These are phyloP conservation scores for Penaeus monodon DNA, from an alignment of 2,888 invertebrate genomes.

Conservation along the genomic window DNA sequence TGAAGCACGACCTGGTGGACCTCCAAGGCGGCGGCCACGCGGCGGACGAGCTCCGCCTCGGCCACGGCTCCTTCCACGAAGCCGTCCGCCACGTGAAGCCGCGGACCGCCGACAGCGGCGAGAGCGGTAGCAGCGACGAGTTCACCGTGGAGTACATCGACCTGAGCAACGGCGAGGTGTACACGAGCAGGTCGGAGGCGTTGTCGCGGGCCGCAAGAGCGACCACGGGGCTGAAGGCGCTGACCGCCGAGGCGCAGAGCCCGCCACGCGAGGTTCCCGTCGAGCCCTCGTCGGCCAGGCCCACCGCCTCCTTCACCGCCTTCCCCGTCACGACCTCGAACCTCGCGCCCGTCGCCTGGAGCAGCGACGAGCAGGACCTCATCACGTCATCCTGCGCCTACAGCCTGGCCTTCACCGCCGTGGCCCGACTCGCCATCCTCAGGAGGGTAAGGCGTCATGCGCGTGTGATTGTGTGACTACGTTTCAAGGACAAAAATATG, in stretches of 20 bases:
- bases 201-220: neutral
- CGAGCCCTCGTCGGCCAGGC: neutral
- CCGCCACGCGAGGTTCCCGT: neutral
- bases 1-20: conserved; percentile 15
- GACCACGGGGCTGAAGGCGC: neutral
- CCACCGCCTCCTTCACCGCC: neutral
- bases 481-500: no score
- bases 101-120: no score
- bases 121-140: neutral
- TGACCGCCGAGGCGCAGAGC: neutral
- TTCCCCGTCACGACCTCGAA: no score
- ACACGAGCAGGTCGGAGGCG: neutral
- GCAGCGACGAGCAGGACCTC: conserved; percentile 22
- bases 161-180: neutral
- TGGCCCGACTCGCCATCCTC: neutral
- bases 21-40: neutral
- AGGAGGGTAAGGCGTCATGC: conserved; percentile 26
- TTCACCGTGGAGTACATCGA: conserved; percentile 39
- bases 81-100: neutral
- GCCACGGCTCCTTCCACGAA: neutral
- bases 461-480: neutral
- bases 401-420: conserved; percentile 27
- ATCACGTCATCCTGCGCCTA: conserved; percentile 39
- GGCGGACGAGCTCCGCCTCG: neutral
- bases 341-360: neutral